These are phyloP conservation scores for Alcis repandata DNA, from an alignment of 2,888 invertebrate species.

Conservation along the genomic window DNA sequence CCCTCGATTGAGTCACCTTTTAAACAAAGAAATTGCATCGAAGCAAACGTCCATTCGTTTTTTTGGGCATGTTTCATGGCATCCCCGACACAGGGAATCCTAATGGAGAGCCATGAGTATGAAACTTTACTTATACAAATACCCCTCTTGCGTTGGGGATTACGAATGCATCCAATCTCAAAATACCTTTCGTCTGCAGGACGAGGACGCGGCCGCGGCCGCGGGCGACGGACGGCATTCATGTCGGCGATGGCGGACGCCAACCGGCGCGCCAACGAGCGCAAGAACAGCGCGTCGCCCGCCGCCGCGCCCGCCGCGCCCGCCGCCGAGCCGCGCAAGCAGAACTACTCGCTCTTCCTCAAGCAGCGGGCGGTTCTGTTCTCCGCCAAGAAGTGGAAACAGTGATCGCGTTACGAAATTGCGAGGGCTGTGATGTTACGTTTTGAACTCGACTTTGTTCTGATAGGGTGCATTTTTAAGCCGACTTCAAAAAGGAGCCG, in stretches of 20 bases:
- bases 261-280: constrained; percentile 55
- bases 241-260: constrained; percentile 52
- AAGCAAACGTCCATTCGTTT: too few relatives aligned
- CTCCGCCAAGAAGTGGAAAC: constrained; percentile 86
- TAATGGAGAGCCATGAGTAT: too few relatives aligned
- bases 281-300: constrained; percentile 47
- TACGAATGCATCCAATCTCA: too few relatives aligned
- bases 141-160: too few relatives aligned
- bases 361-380: constrained; percentile 83
- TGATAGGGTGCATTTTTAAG: too few relatives aligned
- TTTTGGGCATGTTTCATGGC: too few relatives aligned
- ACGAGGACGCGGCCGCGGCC: constrained; percentile 49
- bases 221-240: constrained; percentile 61
- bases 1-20: too few relatives aligned
- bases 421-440: neutral
- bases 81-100: too few relatives aligned
- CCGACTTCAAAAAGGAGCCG: too few relatives aligned
- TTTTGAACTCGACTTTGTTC: neutral
- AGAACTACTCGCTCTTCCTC: constrained; percentile 83
- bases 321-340: constrained; percentile 67
- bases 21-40: too few relatives aligned
- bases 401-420: constrained; percentile 54
- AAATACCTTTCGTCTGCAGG: too few relatives aligned
- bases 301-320: constrained; percentile 32
- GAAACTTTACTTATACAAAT: too few relatives aligned